Conservation (phyloP, 2,113 vertebrate genomes). For the Cyanistes caeruleus region DNA sequence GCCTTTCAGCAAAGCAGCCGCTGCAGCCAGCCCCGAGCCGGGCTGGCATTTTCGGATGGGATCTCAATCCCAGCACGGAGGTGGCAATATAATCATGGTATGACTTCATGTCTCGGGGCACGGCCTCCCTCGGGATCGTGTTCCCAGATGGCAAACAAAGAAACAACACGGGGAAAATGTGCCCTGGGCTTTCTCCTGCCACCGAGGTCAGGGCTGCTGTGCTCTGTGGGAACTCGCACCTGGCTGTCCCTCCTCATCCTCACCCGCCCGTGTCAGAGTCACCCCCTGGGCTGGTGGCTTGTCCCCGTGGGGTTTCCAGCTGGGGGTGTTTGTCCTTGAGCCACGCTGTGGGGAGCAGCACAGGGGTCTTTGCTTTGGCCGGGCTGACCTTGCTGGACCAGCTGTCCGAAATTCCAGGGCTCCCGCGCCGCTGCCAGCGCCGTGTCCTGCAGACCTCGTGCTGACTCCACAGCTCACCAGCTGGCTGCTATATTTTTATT, state of each 20-base stretch:
- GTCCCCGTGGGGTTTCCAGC: not conserved
- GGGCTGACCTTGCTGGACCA: slow-evolving; percentile 45
- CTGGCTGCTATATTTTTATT: slow-evolving; percentile 61
- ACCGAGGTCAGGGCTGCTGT: not conserved
- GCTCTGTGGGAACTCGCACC: not conserved
- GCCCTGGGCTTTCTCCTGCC: not conserved
- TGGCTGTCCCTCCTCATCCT: not conserved
- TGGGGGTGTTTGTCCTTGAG: not conserved
- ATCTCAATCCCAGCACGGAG: not conserved
- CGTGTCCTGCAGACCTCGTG: slow-evolving; percentile 17
- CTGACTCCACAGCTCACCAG: slow-evolving; percentile 66
- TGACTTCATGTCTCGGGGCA: not conserved
- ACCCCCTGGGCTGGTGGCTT: not conserved
- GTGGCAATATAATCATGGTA: slow-evolving; percentile 25
- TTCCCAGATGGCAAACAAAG: slow-evolving; percentile 39
- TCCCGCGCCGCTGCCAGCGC: not conserved
- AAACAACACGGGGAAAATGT: not conserved
- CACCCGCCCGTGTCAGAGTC: rapidly evolving
- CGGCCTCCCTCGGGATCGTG: not conserved
- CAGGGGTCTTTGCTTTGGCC: not conserved
- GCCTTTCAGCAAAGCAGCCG: not conserved
- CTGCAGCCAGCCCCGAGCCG: rapidly evolving
- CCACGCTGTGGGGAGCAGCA: not conserved
- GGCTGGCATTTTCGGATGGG: not conserved
- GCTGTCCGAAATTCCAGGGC: slow-evolving; percentile 58